Evolutionary conservation across 2,888 invertebrate species (phyloP), one percentile per base, ranked within the genome.

Genomic region (Notodonta ziczac): DNA sequence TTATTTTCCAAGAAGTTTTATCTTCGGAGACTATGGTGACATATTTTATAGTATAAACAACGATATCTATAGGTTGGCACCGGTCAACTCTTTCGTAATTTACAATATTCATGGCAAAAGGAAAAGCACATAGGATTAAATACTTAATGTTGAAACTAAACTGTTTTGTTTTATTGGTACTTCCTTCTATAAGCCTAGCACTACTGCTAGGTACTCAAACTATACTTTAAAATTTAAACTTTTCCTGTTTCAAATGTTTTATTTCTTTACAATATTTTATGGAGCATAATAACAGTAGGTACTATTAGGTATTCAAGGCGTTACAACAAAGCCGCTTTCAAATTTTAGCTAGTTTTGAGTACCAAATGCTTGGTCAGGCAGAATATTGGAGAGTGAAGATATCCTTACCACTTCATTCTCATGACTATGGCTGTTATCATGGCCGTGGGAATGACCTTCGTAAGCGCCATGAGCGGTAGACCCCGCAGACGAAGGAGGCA

Each of bases 11-110:
- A 73, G 78, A 54, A 90, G 92, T 59, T 86, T 93, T 24, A 82
- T 86, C 5, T 87, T 88, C 56, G 93, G 93, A 0, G 92, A 92
- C 59, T 91, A 93, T 35, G 92, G 92, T 0, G 92, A 92, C 61
- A 85, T 92, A 67, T 91, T 83, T 69, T 93, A 91, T 68, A 83
- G 88, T 4, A 63, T 79, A 2, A 84, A 89, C 39, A 78, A 87
- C 69, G 77, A 68, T 59, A 88, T 93, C 56, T 92, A 79, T 68
- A 86, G 83, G 74, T 79, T 92, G 69, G 89, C 72, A 65, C 92
- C 93, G 0, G 78, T 93, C 2, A 84, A 70, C 72, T 86, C 88
- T 64, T 91, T 89, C 81, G 76, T 83, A 48, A 72, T 91, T 57
- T 91, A 90, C 68, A 88, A 87, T 69, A 72, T 89, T 54, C 77